A percentile compares a stretch with the other conserved stretches of the same genome.
Conservation (phyloP, 2,113 vertebrate species). For the Apistogramma diplotaenia region DNA sequence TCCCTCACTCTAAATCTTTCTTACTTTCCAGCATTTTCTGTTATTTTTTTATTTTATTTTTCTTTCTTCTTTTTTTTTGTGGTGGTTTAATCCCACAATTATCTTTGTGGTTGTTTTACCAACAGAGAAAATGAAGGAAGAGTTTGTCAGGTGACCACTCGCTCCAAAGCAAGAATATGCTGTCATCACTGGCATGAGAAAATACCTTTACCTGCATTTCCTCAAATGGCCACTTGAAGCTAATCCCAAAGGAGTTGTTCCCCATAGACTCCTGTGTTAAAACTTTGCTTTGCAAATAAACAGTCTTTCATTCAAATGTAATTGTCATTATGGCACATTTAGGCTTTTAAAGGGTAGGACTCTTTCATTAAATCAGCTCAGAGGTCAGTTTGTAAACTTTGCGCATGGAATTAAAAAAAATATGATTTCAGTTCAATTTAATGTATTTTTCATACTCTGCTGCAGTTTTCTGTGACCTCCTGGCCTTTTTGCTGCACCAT, state of each 20-base stretch:
- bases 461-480: not conserved
- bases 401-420: too few species aligned
- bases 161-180: not conserved
- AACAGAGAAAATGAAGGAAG: not conserved
- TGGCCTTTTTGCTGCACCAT: not conserved
- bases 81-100: slow-evolving; percentile 1
- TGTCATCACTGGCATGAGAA: not conserved
- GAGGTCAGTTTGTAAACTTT: too few species aligned
- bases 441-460: not conserved
- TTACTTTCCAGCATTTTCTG: not conserved
- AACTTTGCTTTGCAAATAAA: too few species aligned
- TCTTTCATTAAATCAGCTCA: too few species aligned
- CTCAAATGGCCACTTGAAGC: not conserved
- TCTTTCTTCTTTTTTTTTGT: not conserved
- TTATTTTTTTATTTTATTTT: not conserved
- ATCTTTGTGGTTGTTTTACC: not conserved
- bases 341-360: not conserved
- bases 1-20: not conserved
- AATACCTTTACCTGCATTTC: not conserved
- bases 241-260: not conserved
- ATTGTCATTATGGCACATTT: not conserved
- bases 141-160: not conserved
- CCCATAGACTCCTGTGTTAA: not conserved
- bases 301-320: too few species aligned
- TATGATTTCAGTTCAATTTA: not conserved